phyloP scores from a whole-genome alignment of 30 jellyfish, hydroid and myxozoan genomes.

The Chironex yamaguchii region DNA sequence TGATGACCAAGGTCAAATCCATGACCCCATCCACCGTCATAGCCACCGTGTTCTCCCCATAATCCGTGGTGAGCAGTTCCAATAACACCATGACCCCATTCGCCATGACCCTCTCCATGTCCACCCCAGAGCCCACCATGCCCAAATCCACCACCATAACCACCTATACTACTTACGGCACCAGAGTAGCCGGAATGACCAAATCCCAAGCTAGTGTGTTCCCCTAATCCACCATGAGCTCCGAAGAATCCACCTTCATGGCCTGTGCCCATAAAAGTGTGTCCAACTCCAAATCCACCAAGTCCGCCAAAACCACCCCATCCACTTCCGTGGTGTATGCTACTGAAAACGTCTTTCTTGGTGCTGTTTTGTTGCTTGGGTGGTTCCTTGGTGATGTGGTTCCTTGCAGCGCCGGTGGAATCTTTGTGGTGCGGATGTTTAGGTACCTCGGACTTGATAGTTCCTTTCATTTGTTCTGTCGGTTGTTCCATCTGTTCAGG shows the following conservation, averaged over 20 bases:
- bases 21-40: slow-evolving; percentile 54
- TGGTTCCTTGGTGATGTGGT: slow-evolving; percentile 26
- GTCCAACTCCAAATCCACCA: slow-evolving; percentile 47
- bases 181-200: slow-evolving; percentile 47
- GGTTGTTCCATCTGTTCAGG: background rate
- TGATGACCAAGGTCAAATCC: slow-evolving; percentile 9
- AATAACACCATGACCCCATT: slow-evolving; percentile 54
- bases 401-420: background rate
- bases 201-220: slow-evolving; percentile 46
- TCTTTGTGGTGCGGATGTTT: background rate
- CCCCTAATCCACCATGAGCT: slow-evolving; percentile 59
- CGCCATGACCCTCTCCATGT: slow-evolving; percentile 51
- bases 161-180: slow-evolving; percentile 3
- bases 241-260: slow-evolving; percentile 54
- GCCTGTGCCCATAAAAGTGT: slow-evolving; percentile 69
- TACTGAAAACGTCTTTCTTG: slow-evolving; percentile 73
- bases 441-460: slow-evolving; percentile 58
- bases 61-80: slow-evolving; percentile 48
- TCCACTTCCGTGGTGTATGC: background rate
- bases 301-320: slow-evolving; percentile 5
- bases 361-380: slow-evolving; percentile 78
- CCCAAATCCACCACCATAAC: slow-evolving; percentile 42
- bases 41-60: slow-evolving; percentile 18
- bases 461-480: slow-evolving; percentile 17
- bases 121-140: slow-evolving; percentile 39